Conservation (phyloP, 1,140 invertebrate species). For the Antheraea mylitta region DNA sequence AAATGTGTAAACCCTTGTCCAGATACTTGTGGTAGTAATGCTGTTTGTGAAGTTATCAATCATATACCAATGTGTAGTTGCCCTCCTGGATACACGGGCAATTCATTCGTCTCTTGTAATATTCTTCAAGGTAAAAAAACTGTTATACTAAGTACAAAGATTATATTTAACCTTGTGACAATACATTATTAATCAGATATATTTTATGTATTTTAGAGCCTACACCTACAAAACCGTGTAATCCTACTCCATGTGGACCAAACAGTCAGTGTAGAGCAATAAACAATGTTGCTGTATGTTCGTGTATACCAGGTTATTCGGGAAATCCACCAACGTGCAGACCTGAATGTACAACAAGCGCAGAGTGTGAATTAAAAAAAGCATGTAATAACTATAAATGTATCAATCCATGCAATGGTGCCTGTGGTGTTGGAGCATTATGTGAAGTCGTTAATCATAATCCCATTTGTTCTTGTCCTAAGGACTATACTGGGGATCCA, state of each 20-base stretch:
- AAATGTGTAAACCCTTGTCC: slow-evolving; percentile 92
- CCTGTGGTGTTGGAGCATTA: slow-evolving; percentile 83
- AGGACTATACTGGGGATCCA: slow-evolving; percentile 85
- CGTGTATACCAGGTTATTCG: slow-evolving; percentile 82
- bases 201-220: slow-evolving; percentile 65
- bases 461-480: slow-evolving; percentile 83
- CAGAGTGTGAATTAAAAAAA: slow-evolving; percentile 81
- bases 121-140: slow-evolving; percentile 51
- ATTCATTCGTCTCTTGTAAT: slow-evolving; percentile 82
- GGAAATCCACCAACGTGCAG: slow-evolving; percentile 85
- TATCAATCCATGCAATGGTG: slow-evolving; percentile 83
- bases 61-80: slow-evolving; percentile 89
- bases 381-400: slow-evolving; percentile 86
- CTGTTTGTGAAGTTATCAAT: slow-evolving; percentile 89
- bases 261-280: slow-evolving; percentile 82
- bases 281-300: slow-evolving; percentile 83
- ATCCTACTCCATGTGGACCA: slow-evolving; percentile 84
- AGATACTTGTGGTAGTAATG: slow-evolving; percentile 90
- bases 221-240: slow-evolving; percentile 76
- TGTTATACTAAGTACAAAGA: not conserved
- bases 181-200: slow-evolving; percentile 7
- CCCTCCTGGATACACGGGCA: slow-evolving; percentile 79
- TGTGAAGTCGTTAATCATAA: slow-evolving; percentile 83
- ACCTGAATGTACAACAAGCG: slow-evolving; percentile 84
- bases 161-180: slow-evolving; percentile 19